Evolutionary conservation across 2,797 vertebrate genomes (phyloP).

Genomic region (Parauchenoglanis ngamensis): DNA sequence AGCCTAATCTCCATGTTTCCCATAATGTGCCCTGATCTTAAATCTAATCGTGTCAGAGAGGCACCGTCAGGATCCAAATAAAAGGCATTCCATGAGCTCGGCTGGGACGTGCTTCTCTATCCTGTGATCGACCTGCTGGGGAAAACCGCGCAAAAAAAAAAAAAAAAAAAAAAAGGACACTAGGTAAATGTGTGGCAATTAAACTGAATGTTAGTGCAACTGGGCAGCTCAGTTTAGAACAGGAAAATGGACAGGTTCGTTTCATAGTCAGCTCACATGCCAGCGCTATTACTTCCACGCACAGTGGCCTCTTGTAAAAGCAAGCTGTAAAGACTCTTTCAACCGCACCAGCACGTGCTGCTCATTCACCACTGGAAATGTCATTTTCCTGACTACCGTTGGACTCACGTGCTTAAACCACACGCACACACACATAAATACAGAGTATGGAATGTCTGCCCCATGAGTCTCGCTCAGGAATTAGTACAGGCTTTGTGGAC

Average conservation of each 20-base stretch:
- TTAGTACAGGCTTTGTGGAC: background rate
- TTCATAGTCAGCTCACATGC: constrained; percentile 53
- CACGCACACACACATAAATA: background rate
- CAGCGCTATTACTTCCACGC: constrained; percentile 50
- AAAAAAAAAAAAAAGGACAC: background rate
- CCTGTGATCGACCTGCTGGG: background rate
- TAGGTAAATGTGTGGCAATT: background rate
- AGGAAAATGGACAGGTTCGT: constrained; percentile 40
- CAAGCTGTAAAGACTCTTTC: constrained; percentile 28
- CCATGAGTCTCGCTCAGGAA: background rate
- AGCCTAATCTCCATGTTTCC: constrained; percentile 15
- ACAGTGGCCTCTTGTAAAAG: constrained; percentile 40
- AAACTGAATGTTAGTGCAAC: background rate
- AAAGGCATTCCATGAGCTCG: constrained; percentile 26
- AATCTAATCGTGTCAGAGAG: background rate
- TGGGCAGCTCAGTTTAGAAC: constrained; percentile 27
- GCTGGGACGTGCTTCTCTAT: constrained; percentile 16
- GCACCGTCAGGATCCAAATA: constrained; percentile 30
- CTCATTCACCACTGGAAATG: constrained; percentile 40
- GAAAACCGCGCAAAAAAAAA: background rate
- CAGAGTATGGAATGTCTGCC: constrained; percentile 8
- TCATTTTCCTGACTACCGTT: constrained; percentile 38
- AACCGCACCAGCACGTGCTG: constrained; percentile 24
- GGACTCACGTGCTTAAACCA: constrained; percentile 9
- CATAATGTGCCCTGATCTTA: constrained; percentile 27